A percentile compares a stretch with the other conserved stretches of the same genome.
Evolutionary conservation across 2,113 vertebrate species (phyloP).

Genomic region (Madoqua kirkii): DNA sequence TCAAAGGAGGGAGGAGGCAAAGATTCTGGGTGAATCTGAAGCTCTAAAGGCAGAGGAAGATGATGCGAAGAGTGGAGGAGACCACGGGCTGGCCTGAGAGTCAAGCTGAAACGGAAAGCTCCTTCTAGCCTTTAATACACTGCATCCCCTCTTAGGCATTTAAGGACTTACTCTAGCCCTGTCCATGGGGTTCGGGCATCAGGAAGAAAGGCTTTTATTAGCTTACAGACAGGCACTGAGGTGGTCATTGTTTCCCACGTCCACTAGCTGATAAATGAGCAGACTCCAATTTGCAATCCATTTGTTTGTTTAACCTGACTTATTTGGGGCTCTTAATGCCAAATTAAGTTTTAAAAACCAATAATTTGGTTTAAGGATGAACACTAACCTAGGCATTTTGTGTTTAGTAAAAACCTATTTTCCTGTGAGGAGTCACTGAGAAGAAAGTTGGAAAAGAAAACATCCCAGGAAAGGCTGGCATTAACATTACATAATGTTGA

Average conservation of each 20-base stretch:
- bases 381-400: neutral
- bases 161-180: neutral
- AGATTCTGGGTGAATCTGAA: rapidly evolving
- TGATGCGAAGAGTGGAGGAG: rapidly evolving
- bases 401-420: neutral
- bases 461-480: neutral
- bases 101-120: neutral
- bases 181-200: neutral
- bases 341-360: neutral
- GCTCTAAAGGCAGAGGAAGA: neutral
- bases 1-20: neutral
- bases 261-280: neutral
- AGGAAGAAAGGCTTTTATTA: neutral
- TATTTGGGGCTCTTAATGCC: neutral
- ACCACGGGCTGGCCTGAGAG: rapidly evolving
- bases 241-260: neutral
- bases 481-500: rapidly evolving
- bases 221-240: neutral
- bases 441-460: neutral
- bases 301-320: neutral
- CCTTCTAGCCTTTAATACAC: neutral
- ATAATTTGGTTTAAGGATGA: neutral
- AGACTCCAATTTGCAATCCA: neutral
- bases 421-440: neutral
- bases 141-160: neutral